Evolutionary conservation across 2,113 vertebrate species (phyloP), one percentile per base, ranked within the genome.

Genomic region (Phalacrocorax carbo): DNA sequence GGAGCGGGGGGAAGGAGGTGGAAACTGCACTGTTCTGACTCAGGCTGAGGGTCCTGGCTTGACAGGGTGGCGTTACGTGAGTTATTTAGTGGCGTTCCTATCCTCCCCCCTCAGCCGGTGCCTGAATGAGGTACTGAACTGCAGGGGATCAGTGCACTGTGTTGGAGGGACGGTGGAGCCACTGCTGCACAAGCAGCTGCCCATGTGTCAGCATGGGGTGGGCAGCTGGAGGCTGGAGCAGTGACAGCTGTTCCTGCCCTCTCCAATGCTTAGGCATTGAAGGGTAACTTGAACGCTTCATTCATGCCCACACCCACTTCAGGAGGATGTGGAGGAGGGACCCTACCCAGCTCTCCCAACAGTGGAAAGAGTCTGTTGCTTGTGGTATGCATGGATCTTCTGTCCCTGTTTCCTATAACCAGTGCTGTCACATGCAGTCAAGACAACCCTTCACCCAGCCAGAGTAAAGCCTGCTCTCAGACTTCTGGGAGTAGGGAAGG

Each of bases 201-300:
- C 21, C 1, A 1, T 16, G 34, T 8, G 27, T 18, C 0, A 1
- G 34, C 0, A 2, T 0, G 3, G 62, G 18, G 22, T 57, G 36
- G 69, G 81, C 48, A 44, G 65, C 49, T 3, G 7, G 55, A 38
- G 48, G 25, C 46, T 90, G 75, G 61, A 71, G 79, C 22, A 8
- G 17, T 7, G 22, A 88, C 82, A 90, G 72, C 94, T 94, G 69
- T 78, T 83, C 40, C 78, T 81, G 60, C 55, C 44, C 20, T 44
- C 72, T 70, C 15, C 65, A n/a, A 0, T 1, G 9, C 46, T 49
- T 44, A 26, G 61, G 52, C 19, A 2, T 1, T 36, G 69, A 40
- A 84, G 32, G 38, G 66, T 85, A 58, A 79, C 49, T 60, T 82
- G 44, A 90, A 36, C 52, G 88, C 52, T 76, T 77, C 23, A 27